Conservation (phyloP, 2,797 vertebrate genomes). For the Glyptemys insculpta region DNA sequence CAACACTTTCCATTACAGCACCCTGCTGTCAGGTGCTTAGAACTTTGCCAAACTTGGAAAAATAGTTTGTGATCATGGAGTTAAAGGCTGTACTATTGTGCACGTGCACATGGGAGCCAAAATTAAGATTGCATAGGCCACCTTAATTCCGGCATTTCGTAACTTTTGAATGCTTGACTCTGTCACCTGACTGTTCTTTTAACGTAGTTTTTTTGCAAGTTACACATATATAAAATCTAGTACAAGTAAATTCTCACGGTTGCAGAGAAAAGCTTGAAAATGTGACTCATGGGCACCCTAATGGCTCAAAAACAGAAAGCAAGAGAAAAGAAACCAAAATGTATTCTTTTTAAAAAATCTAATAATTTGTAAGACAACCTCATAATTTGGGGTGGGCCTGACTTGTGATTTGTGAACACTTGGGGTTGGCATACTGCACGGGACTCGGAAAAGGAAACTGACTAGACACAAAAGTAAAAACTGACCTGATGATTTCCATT, state of each 20-base stretch:
- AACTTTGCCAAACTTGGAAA: not conserved
- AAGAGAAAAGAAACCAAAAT: not conserved
- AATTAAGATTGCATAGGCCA: not conserved
- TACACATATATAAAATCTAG: not conserved
- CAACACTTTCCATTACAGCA: not conserved
- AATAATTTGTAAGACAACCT: not conserved
- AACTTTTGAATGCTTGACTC: not conserved
- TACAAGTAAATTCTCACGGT: not conserved
- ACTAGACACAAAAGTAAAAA: not conserved
- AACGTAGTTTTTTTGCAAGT: not conserved
- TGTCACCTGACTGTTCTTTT: not conserved
- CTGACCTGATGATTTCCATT: not conserved
- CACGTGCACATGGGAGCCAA: not conserved
- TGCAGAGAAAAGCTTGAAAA: not conserved
- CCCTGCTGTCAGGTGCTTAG: not conserved
- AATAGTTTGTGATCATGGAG: not conserved
- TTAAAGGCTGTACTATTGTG: not conserved
- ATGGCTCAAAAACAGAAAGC: not conserved
- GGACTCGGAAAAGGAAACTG: not conserved
- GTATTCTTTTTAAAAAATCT: not conserved
- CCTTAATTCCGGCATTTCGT: not conserved
- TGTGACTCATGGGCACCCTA: not conserved
- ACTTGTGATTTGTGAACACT: not conserved
- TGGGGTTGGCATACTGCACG: not conserved
- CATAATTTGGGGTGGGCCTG: not conserved